These are phyloP conservation scores for Danaus plexippus DNA, from an alignment of 1,140 invertebrate genomes.

Conservation along the genomic window DNA sequence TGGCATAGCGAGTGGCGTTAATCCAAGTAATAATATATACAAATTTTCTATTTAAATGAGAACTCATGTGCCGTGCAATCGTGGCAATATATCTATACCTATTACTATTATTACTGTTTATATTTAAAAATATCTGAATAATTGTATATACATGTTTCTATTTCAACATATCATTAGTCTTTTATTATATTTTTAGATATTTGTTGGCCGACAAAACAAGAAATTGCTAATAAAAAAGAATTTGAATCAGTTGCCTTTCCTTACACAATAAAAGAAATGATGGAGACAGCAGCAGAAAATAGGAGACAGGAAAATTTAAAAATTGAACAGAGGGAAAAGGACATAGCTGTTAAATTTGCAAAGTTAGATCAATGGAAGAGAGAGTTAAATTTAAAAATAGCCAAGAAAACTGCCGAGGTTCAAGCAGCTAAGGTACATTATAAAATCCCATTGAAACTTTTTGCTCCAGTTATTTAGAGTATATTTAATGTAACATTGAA, in stretches of 20 bases:
- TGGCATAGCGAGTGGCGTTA: slow-evolving; percentile 53
- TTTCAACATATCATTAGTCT: background rate
- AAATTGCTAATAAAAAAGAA: slow-evolving; percentile 73
- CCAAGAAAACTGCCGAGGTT: slow-evolving; percentile 75
- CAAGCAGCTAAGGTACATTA: slow-evolving; percentile 72
- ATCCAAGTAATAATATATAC: slow-evolving; percentile 48
- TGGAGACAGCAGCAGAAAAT: slow-evolving; percentile 63
- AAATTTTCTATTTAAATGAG: background rate
- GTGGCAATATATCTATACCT: no score
- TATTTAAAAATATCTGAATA: background rate
- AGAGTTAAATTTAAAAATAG: slow-evolving; percentile 75
- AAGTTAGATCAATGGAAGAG: slow-evolving; percentile 78
- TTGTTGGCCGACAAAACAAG: slow-evolving; percentile 64
- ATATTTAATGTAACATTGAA: no score
- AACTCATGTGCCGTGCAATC: no score
- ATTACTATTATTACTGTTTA: background rate
- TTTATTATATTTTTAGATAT: slow-evolving; percentile 32
- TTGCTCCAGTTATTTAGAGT: no score
- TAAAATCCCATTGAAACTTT: no score
- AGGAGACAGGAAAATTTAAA: slow-evolving; percentile 50
- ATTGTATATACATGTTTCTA: background rate
- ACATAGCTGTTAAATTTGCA: slow-evolving; percentile 74
- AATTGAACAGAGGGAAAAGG: slow-evolving; percentile 72
- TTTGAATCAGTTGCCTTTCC: slow-evolving; percentile 76
- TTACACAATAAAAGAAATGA: slow-evolving; percentile 74